Percentiles rank a stretch among this genome's conserved stretches.
Conservation (phyloP, 1,140 invertebrate species). For the Sitodiplosis mosellana region DNA sequence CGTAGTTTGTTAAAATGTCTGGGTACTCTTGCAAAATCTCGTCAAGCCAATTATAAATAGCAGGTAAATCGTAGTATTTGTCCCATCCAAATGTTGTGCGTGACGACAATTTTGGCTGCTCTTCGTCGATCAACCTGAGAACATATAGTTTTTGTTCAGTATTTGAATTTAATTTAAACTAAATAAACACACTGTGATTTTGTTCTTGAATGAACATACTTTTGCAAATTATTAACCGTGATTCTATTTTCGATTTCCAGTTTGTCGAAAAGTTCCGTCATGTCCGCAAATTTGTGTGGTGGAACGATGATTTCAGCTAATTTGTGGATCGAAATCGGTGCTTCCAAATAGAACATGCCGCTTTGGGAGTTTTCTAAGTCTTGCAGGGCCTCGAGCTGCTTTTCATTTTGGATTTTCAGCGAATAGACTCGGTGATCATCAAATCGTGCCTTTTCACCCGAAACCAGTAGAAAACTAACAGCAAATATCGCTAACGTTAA, state of each 20-base stretch:
- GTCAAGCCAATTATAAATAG: conserved; percentile 32
- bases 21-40: conserved; percentile 26
- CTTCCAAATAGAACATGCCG: conserved; percentile 1
- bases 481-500: too few species aligned
- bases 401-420: conserved; percentile 9
- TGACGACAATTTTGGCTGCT: conserved; percentile 9
- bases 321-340: conserved; percentile 5
- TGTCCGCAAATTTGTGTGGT: neutral
- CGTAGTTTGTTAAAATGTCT: conserved; percentile 22
- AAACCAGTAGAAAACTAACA: too few species aligned
- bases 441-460: conserved; percentile 7
- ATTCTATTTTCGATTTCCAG: neutral
- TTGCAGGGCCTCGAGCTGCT: conserved; percentile 13
- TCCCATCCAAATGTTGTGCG: conserved; percentile 18
- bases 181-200: too few species aligned
- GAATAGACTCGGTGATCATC: conserved; percentile 16
- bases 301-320: conserved; percentile 2
- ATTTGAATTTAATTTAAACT: too few species aligned
- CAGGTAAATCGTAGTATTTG: conserved; percentile 28
- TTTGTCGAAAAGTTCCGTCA: neutral
- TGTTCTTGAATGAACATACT: neutral
- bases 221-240: neutral
- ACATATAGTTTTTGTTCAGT: conserved; percentile 12
- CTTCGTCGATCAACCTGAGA: conserved; percentile 2
- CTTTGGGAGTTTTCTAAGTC: conserved; percentile 8